These are phyloP conservation scores for Tinamus major DNA, from an alignment of 2,797 vertebrate genomes.

Conservation along the genomic window DNA sequence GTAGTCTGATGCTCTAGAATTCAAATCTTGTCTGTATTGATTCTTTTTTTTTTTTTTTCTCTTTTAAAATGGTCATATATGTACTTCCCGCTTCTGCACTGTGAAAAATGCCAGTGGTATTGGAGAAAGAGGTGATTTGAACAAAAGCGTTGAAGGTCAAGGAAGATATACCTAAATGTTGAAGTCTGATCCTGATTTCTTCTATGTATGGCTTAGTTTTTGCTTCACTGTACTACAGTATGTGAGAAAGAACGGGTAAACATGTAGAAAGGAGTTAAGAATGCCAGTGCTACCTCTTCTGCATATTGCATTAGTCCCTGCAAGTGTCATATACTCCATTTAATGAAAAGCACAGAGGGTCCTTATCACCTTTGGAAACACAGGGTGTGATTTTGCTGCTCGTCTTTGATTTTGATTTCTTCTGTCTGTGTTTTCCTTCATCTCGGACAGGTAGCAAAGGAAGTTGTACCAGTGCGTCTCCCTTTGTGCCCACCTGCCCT, in stretches of 20 bases:
- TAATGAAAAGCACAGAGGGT: not conserved
- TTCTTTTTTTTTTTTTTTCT: accelerated
- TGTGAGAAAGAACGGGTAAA: not conserved
- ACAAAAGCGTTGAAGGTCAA: not conserved
- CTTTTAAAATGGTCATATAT: not conserved
- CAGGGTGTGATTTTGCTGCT: not conserved
- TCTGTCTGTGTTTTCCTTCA: accelerated
- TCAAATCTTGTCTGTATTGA: constrained; percentile 22
- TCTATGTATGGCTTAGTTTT: not conserved
- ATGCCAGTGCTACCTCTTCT: not conserved
- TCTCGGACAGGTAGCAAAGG: not conserved
- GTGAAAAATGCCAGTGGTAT: not conserved
- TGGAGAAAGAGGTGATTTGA: not conserved
- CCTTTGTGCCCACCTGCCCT: not conserved
- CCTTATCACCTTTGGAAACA: not conserved
- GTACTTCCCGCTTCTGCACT: not conserved
- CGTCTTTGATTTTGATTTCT: not conserved
- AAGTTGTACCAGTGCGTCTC: not conserved
- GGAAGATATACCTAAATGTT: not conserved
- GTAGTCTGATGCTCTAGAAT: constrained; percentile 18
- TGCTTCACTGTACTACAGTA: not conserved
- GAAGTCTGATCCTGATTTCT: not conserved
- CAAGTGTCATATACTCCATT: not conserved
- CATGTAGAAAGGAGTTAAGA: not conserved
- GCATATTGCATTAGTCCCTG: not conserved